Percentiles rank a stretch among this genome's conserved stretches.
phyloP scores from a whole-genome alignment of 1,140 invertebrate species.

The Amyelois transitella region DNA sequence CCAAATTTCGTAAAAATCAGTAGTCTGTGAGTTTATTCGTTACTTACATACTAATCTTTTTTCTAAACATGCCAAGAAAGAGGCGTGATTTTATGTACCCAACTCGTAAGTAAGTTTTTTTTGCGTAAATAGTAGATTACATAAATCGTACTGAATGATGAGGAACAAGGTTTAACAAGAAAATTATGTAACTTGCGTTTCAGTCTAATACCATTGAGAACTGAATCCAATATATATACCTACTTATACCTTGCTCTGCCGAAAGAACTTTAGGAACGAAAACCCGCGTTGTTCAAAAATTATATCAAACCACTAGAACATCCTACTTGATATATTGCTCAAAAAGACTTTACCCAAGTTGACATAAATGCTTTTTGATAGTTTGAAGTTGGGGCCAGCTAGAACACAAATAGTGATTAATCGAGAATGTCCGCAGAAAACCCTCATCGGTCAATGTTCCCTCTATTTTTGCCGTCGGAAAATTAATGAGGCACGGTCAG shows the following conservation, averaged over 20 bases:
- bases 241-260: too few relatives aligned
- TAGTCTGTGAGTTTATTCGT: too few relatives aligned
- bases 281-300: too few relatives aligned
- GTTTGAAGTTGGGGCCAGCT: background rate
- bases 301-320: too few relatives aligned
- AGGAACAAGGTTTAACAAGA: background rate
- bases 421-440: background rate
- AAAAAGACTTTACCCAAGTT: background rate
- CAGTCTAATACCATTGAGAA: background rate
- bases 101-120: background rate
- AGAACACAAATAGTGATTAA: slow-evolving; percentile 5
- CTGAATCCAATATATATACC: background rate
- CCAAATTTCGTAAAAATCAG: background rate
- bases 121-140: background rate
- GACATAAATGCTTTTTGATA: background rate
- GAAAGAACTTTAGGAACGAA: too few relatives aligned
- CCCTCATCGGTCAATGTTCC: slow-evolving; percentile 2
- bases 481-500: slow-evolving; percentile 1
- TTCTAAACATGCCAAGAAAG: too few relatives aligned
- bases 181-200: background rate
- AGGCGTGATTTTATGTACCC: background rate
- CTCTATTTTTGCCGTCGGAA: slow-evolving; percentile 1
- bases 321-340: background rate
- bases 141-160: background rate
- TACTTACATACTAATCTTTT: background rate